Conservation (phyloP, 2,888 invertebrate genomes). For the Leucania comma region DNA sequence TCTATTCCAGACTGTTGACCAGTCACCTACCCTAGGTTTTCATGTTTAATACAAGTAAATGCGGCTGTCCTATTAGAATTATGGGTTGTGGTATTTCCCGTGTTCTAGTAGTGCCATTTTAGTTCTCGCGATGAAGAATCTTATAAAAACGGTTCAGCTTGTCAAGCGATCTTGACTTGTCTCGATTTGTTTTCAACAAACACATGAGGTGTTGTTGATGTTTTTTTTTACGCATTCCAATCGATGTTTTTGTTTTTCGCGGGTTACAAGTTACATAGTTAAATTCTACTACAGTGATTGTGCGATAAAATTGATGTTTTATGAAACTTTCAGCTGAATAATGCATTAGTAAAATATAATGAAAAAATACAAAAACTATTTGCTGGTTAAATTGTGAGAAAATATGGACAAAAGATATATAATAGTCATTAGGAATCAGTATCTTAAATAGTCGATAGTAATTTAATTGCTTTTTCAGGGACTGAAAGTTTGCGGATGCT, state of each 20-base stretch:
- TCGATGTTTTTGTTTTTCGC: conserved; percentile 13
- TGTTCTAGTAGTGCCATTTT: conserved; percentile 5
- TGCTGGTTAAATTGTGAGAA: not conserved
- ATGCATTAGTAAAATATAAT: not conserved
- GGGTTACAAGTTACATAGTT: not conserved
- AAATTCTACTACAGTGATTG: not conserved
- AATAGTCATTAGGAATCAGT: not conserved
- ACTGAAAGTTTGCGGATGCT: conserved; percentile 1
- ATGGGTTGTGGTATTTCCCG: conserved; percentile 1
- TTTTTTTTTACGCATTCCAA: conserved; percentile 42
- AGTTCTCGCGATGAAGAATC: not conserved
- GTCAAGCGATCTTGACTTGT: conserved; percentile 10
- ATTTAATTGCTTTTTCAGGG: not conserved
- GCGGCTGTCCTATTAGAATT: not conserved
- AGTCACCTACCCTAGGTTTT: conserved; percentile 18
- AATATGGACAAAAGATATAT: not conserved
- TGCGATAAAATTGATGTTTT: not conserved
- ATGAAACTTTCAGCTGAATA: not conserved
- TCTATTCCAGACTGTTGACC: conserved; percentile 31
- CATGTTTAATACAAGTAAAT: conserved; percentile 23
- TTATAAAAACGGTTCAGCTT: not conserved
- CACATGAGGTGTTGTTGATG: conserved; percentile 19
- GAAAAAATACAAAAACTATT: not conserved
- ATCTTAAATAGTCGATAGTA: not conserved
- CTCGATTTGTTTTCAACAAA: conserved; percentile 28